Evolutionary conservation across 2,797 vertebrate genomes (phyloP), one percentile per base, ranked within the genome.

Genomic region (Sebastes dallii): DNA sequence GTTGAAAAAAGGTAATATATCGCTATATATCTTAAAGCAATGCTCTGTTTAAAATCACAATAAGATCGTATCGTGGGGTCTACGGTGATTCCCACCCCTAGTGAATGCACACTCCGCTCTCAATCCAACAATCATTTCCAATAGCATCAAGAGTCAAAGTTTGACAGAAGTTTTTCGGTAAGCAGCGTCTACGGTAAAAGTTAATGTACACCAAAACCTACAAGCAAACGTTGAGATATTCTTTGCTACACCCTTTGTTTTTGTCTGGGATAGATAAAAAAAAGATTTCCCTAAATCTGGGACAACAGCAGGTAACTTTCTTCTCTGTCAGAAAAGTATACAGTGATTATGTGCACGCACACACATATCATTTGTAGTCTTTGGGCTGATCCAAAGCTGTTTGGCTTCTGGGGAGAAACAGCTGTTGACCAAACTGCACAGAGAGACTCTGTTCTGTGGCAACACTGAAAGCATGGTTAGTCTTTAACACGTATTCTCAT

Each of bases 401-500:
- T 80, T 84, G 68, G 85, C 84, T 86, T 91, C 72, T 81, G 79
- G 73, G 64, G 78, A 66, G 75, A 88, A 89, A 87, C 88, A 90
- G 90, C 87, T 92, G 90, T 87, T 91, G 83, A 88, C 83, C 84
- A 89, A 88, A 83, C 83, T 78, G 70, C 65, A 86, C 29, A 88
- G 87, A 87, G 79, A 82, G 69, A 42, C 65, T 82, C 79, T 89
- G 87, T 89, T 83, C 78, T 78, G 69, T 77, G 61, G 78, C 70
- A 72, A 82, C 80, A 84, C 66, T 60, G 61, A 77, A 79, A 85
- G 83, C 72, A 87, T 88, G 83, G 82, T 80, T 69, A 75, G 69
- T 71, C 80, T 82, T 77, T 24, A 82, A 81, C 58, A 67, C 16
- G 3, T 60, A 86, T 62, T 80, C 80, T 72, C 76, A 72, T 73